Evolutionary conservation across 2,888 invertebrate genomes (phyloP).

Genomic region (Eupelmus urozonus): DNA sequence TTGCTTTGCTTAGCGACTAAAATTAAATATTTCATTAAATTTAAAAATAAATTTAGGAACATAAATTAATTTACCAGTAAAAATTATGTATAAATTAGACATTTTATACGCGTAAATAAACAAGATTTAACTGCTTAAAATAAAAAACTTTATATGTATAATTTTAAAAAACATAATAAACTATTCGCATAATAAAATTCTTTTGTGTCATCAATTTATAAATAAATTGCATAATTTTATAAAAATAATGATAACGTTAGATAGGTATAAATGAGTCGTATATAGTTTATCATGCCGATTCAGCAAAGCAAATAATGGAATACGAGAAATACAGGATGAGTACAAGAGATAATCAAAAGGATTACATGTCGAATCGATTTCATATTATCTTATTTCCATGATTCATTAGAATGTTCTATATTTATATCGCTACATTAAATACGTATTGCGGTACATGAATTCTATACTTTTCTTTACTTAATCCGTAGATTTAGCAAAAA

Average conservation of each 20-base stretch:
- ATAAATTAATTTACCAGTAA: conserved; percentile 36
- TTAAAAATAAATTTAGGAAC: conserved; percentile 30
- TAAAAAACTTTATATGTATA: too few relatives aligned
- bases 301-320: conserved; percentile 53
- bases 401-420: conserved; percentile 46
- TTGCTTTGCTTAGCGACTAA: conserved; percentile 49
- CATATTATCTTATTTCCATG: conserved; percentile 34
- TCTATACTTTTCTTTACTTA: conserved; percentile 50
- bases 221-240: background rate
- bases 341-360: conserved; percentile 43
- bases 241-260: conserved; percentile 6
- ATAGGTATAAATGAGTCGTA: conserved; percentile 18
- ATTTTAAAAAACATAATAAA: background rate
- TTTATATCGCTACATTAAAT: conserved; percentile 57
- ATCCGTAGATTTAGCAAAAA: conserved; percentile 54
- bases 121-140: background rate
- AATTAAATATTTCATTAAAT: conserved; percentile 15
- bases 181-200: background rate
- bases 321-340: conserved; percentile 41
- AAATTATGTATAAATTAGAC: conserved; percentile 36
- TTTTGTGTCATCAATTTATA: too few relatives aligned
- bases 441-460: conserved; percentile 57
- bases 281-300: conserved; percentile 36
- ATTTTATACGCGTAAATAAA: background rate
- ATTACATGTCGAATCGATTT: conserved; percentile 40